phyloP scores from a whole-genome alignment of 2,113 vertebrate species.

The Fulica atra region DNA sequence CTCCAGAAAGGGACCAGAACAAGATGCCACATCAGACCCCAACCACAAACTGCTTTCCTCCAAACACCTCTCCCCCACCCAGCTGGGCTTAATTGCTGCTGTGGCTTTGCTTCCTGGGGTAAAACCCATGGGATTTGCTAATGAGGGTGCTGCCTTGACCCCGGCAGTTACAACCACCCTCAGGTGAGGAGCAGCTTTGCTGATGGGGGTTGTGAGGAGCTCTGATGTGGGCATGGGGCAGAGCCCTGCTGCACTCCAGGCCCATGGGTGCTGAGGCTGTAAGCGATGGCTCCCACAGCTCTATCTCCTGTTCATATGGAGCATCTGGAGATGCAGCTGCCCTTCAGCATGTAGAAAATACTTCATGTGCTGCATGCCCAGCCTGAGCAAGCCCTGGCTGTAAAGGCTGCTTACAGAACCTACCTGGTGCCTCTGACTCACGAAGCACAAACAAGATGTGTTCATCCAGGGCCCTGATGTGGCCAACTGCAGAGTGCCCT shows the following conservation, averaged over 20 bases:
- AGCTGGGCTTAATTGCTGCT: not conserved
- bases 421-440: not conserved
- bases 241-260: not conserved
- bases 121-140: not conserved
- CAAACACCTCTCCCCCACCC: accelerated
- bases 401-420: not conserved
- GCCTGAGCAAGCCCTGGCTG: accelerated
- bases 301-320: accelerated
- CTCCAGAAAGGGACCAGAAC: too few relatives aligned
- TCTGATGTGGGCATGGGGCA: not conserved
- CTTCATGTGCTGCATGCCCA: accelerated
- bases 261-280: not conserved
- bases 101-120: not conserved
- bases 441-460: not conserved
- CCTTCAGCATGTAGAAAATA: accelerated
- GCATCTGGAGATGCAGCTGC: accelerated
- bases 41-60: accelerated
- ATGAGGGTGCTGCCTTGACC: accelerated
- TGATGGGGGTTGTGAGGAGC: not conserved
- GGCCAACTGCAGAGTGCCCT: not conserved
- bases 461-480: accelerated
- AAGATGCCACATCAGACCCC: accelerated
- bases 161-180: accelerated
- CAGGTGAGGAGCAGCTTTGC: not conserved
- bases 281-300: not conserved